Evolutionary conservation across 35 echinoderm and acorn worm species (phyloP).

Genomic region (Patiria miniata): DNA sequence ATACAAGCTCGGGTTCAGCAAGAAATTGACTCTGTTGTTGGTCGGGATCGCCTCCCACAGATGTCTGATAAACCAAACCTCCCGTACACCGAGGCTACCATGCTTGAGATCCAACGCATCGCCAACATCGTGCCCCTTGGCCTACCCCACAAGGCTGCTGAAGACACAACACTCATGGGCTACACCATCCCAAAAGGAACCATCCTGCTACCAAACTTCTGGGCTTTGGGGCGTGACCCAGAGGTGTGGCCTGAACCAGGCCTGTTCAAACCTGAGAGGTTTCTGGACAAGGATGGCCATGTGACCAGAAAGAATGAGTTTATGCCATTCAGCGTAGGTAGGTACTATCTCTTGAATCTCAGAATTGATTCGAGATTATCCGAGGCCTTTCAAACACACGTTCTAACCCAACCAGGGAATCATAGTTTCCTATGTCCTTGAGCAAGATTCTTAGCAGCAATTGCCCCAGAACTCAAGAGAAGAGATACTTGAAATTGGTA

Average conservation of each 20-base stretch:
- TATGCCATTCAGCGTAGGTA: conserved; percentile 73
- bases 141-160: conserved; percentile 49
- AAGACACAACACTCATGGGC: conserved; percentile 40
- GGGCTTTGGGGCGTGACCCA: conserved; percentile 61
- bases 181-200: conserved; percentile 66
- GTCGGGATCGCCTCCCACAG: conserved; percentile 43
- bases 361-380: no score
- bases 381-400: no score
- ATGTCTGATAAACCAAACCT: conserved; percentile 52
- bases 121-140: conserved; percentile 18
- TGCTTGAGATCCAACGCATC: conserved; percentile 67
- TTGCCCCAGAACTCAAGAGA: no score
- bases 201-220: conserved; percentile 70
- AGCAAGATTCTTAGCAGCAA: no score
- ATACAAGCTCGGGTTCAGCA: conserved; percentile 41
- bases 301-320: conserved; percentile 50
- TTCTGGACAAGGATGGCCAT: conserved; percentile 54
- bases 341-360: background rate
- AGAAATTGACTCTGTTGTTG: conserved; percentile 72
- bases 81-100: conserved; percentile 64
- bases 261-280: conserved; percentile 76
- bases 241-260: conserved; percentile 60
- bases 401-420: no score
- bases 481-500: no score
- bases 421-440: no score